These are phyloP conservation scores for Oceanites oceanicus DNA, from an alignment of 2,113 vertebrate genomes.

Conservation along the genomic window DNA sequence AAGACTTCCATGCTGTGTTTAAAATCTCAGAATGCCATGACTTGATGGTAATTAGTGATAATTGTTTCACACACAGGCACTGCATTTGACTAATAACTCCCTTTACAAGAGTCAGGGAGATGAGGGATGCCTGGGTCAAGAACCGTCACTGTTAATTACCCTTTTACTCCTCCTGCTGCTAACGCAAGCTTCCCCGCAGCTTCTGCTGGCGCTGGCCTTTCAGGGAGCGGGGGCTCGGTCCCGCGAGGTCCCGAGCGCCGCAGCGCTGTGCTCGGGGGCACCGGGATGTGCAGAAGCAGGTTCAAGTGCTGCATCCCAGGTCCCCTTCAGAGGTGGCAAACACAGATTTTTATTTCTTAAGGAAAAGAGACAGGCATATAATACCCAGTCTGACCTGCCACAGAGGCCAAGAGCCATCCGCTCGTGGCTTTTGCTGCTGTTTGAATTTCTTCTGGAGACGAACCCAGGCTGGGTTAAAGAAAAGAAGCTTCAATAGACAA, in stretches of 20 bases:
- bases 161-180: background rate
- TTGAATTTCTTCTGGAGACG: background rate
- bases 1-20: background rate
- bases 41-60: background rate
- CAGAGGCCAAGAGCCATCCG: fast-evolving
- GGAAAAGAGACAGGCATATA: background rate
- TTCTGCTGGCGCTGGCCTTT: background rate
- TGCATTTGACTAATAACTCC: background rate
- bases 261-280: fast-evolving
- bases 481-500: background rate
- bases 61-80: background rate
- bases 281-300: too few relatives aligned
- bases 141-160: background rate
- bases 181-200: background rate
- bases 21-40: background rate
- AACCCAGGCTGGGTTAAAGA: background rate
- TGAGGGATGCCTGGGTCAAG: background rate
- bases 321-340: background rate
- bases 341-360: fast-evolving
- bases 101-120: background rate
- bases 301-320: background rate
- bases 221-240: background rate
- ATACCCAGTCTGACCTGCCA: background rate
- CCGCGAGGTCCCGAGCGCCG: fast-evolving
- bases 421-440: background rate